Evolutionary conservation across 2,888 invertebrate species (phyloP).

Genomic region (Boloria selene): DNA sequence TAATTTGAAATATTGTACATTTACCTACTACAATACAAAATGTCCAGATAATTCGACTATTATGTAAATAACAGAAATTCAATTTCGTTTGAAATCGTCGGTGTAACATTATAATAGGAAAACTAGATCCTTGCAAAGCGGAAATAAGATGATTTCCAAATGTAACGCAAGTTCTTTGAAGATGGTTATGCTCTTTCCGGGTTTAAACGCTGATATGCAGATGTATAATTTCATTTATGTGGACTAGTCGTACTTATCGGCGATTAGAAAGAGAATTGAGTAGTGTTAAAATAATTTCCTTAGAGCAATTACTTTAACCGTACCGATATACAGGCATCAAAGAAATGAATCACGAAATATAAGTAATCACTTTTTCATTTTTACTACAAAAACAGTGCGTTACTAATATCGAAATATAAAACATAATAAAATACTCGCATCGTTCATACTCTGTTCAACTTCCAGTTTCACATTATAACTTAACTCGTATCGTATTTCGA

Average conservation of each 20-base stretch:
- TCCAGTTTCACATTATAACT: too few relatives aligned
- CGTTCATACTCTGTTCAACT: too few relatives aligned
- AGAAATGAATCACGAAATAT: too few relatives aligned
- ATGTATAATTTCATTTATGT: not conserved
- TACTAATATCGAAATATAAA: too few relatives aligned
- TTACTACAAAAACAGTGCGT: too few relatives aligned
- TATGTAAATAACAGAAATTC: slow-evolving; percentile 13
- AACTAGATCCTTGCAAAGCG: slow-evolving; percentile 15
- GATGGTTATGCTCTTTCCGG: not conserved
- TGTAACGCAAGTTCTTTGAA: slow-evolving; percentile 6
- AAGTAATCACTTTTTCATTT: too few relatives aligned
- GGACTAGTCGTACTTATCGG: too few relatives aligned
- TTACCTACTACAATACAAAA: not conserved
- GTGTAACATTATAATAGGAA: slow-evolving; percentile 15
- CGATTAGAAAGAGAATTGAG: not conserved
- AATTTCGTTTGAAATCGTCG: slow-evolving; percentile 13
- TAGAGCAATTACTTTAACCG: too few relatives aligned
- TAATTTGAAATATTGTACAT: slow-evolving; percentile 5
- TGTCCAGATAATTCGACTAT: slow-evolving; percentile 4
- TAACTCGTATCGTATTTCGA: too few relatives aligned
- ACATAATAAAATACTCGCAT: too few relatives aligned
- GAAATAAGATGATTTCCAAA: slow-evolving; percentile 16
- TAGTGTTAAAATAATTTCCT: not conserved
- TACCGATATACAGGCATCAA: too few relatives aligned
- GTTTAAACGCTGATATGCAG: not conserved